Evolutionary conservation across 1,140 invertebrate genomes (phyloP).

Genomic region (Caenorhabditis briggsae): DNA sequence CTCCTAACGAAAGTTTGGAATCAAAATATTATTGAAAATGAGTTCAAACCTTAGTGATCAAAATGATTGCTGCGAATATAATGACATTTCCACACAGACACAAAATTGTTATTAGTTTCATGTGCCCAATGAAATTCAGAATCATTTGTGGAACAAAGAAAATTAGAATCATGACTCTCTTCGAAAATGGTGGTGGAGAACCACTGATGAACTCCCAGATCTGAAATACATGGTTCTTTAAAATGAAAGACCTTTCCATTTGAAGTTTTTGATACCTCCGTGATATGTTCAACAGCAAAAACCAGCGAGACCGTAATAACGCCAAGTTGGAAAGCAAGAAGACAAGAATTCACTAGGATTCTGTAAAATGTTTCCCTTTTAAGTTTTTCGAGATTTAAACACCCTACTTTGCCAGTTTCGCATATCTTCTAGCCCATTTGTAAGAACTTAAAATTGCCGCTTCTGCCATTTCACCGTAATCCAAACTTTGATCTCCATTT

Average conservation of each 20-base stretch:
- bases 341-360: slow-evolving; percentile 50
- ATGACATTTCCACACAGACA: slow-evolving; percentile 57
- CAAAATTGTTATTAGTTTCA: slow-evolving; percentile 51
- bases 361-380: background rate
- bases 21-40: background rate
- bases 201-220: slow-evolving; percentile 40
- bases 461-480: slow-evolving; percentile 62
- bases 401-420: background rate
- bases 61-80: slow-evolving; percentile 57
- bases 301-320: slow-evolving; percentile 52
- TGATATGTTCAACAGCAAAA: slow-evolving; percentile 56
- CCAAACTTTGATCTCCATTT: slow-evolving; percentile 42
- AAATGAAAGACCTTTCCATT: background rate
- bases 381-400: too few relatives aligned
- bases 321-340: slow-evolving; percentile 53
- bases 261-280: slow-evolving; percentile 17
- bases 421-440: slow-evolving; percentile 37
- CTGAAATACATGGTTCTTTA: slow-evolving; percentile 8
- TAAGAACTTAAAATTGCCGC: slow-evolving; percentile 12
- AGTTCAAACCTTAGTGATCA: slow-evolving; percentile 38
- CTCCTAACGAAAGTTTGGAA: slow-evolving; percentile 63
- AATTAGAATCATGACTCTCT: slow-evolving; percentile 22
- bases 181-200: slow-evolving; percentile 44
- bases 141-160: slow-evolving; percentile 53
- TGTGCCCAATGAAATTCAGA: slow-evolving; percentile 47